Base-by-base conservation (phyloP, 2,797 vertebrate genomes). In the Liasis olivaceus region DNA sequence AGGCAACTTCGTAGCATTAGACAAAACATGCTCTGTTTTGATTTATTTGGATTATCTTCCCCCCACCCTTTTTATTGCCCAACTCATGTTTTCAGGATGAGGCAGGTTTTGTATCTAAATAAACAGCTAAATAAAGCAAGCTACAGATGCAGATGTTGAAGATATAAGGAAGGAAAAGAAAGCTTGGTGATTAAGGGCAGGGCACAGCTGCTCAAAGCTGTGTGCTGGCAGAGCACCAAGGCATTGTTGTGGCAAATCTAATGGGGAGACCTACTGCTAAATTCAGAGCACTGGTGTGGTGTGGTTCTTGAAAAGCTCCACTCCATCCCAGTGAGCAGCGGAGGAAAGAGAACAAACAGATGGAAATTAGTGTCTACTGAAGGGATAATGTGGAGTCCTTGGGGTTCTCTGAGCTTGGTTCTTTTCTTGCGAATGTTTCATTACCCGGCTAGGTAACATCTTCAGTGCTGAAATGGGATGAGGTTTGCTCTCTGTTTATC, bases 81-180 rank as follows among this genome's bases (percentile, higher is more conserved):
- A 81, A 54, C 24, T 63, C 26, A 59, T n/a, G 3, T 58, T 60
- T 90, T 60, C 58, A 72, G 88, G 54, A 90, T 54, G 36, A 47
- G 31, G 64, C 31, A 51, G 51, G 15, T 54, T 85, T 85, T 85
- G 28, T 26, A 87, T 93, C 85, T 72, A 90, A 72, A 90, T 87
- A 86, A 92, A 64, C 63, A 85, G 64, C 17, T n/a, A 92, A 92
- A 93, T 87, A 60, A 66, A 89, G 47, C n/a, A 12, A 56, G 85
- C 59, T 28, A 87, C n/a, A 31, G 31, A 81, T 90, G 42, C 85
- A 93, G 85, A 93, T 93, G 89, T 88, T 90, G 47, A 90, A 89
- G 66, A 84, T 90, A 84, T 64, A 64, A 77, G 62, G 14, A 93
- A 90, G 62, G 84, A 77, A 36, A 31, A 86, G 47, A 62, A 93